Conservation (phyloP, 2,113 vertebrate species). For the Chunga burmeisteri region DNA sequence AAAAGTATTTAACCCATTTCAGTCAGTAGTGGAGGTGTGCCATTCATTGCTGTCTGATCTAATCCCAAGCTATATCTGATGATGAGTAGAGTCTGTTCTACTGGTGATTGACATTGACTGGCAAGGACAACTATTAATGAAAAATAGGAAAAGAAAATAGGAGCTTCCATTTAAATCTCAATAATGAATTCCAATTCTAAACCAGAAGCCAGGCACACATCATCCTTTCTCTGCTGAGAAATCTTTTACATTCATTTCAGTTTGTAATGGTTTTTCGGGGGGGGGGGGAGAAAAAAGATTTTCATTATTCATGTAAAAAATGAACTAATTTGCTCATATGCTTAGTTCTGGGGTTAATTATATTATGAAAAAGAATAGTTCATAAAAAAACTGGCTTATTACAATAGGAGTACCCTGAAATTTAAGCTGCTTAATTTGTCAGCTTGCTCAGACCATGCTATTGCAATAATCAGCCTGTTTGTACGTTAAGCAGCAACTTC, state of each 20-base stretch:
- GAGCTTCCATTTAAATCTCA: not conserved
- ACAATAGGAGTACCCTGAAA: not conserved
- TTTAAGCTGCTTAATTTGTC: constrained; percentile 36
- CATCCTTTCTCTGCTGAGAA: not conserved
- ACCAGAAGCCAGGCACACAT: not conserved
- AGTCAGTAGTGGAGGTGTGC: not conserved
- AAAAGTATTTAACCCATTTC: not conserved
- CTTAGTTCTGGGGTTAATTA: constrained; percentile 17
- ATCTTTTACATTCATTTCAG: not conserved
- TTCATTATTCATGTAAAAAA: constrained; percentile 16
- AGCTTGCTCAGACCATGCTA: rapidly evolving
- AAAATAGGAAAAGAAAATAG: constrained; percentile 2
- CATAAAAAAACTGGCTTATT: not conserved
- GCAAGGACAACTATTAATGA: not conserved
- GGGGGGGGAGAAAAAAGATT: not conserved
- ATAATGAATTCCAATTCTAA: constrained; percentile 9
- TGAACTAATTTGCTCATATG: constrained; percentile 16
- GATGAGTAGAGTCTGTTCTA: not conserved
- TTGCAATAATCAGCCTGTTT: not conserved
- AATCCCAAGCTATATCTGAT: not conserved
- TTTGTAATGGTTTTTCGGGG: not conserved
- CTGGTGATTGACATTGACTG: not conserved
- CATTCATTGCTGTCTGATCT: not conserved
- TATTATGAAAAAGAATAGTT: constrained; percentile 36
- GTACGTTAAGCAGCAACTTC: not conserved